Evolutionary conservation across 1,140 invertebrate genomes (phyloP).

Genomic region (Lerema accius): DNA sequence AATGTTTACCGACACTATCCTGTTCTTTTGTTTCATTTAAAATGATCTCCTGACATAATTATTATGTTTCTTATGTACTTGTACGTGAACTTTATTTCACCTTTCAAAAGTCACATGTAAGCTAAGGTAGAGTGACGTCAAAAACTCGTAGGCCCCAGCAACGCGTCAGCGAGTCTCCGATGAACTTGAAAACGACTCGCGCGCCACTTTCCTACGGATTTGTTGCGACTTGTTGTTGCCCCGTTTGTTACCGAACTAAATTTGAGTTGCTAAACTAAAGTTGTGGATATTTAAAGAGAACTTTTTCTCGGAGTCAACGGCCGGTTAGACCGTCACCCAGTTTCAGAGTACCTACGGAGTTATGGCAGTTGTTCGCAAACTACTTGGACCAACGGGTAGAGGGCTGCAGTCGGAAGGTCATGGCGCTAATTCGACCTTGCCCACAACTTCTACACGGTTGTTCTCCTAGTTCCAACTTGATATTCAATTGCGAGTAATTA

Average conservation of each 20-base stretch:
- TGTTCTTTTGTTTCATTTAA: too few relatives aligned
- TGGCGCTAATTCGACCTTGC: slow-evolving; percentile 80
- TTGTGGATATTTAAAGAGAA: slow-evolving; percentile 82
- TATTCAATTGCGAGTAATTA: slow-evolving; percentile 51
- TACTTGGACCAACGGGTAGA: slow-evolving; percentile 71
- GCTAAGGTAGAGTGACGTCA: neutral
- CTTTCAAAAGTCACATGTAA: too few relatives aligned
- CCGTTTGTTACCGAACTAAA: slow-evolving; percentile 80
- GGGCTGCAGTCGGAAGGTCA: slow-evolving; percentile 77
- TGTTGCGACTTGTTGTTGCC: slow-evolving; percentile 80
- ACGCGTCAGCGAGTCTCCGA: slow-evolving; percentile 15
- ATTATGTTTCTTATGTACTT: too few relatives aligned
- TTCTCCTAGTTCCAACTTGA: slow-evolving; percentile 57
- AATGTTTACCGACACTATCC: too few relatives aligned
- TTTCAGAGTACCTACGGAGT: slow-evolving; percentile 79
- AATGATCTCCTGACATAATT: too few relatives aligned
- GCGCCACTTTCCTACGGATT: slow-evolving; percentile 77
- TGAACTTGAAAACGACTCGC: slow-evolving; percentile 81
- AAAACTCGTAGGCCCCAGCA: slow-evolving; percentile 13
- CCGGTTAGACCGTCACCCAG: slow-evolving; percentile 79
- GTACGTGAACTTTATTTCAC: too few relatives aligned
- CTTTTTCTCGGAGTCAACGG: slow-evolving; percentile 82
- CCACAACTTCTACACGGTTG: slow-evolving; percentile 63
- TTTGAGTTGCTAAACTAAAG: slow-evolving; percentile 82
- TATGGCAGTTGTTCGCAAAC: slow-evolving; percentile 81